Evolutionary conservation across 1,140 invertebrate genomes (phyloP), one percentile per base, ranked within the genome.

Genomic region (Monomorium pharaonis): DNA sequence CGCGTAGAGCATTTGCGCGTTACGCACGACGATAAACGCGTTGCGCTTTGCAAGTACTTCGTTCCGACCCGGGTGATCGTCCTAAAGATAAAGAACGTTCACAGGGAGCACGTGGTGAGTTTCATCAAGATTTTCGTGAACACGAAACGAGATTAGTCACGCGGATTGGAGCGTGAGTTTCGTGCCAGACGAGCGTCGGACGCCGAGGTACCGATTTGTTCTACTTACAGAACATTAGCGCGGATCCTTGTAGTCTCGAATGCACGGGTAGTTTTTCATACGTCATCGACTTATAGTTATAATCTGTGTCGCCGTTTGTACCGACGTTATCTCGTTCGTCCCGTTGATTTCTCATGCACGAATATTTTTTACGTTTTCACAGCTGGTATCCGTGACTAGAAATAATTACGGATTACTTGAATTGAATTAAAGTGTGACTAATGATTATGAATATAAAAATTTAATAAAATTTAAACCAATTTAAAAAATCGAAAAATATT

Each of bases 101-200:
- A 14, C 14, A 37, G 63, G n/a, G 4, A 21, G 12, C 47, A 56
- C 63, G 54, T 12, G 47, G 12, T 63, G 51, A 60, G 74, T 85
- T 60, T 54, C 86, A 62, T 80, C 75, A 58, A 86, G 63, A 86
- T 70, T 86, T 89, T 89, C 84, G 56, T 84, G 24, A 47, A 63
- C 87, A 84, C 78, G 84, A 76, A 86, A 69, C 62, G 37, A 62
- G 72, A 89, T 89, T 89, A 84, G 88, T 89, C 85, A 89, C 78
- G 74, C 84, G 60, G 87, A 86, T 86, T 84, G 75, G 72, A 86
- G 65, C 65, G 74, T 27, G 75, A 27, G 58, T 76, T 85, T 63
- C 70, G 88, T 76, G 63, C 63, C 77, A 47, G n/a, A 44, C n/a
- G 21, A n/a, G 24, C 5, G n/a, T 37, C 30, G 1, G 44, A 21